Evolutionary conservation across 2,797 vertebrate genomes (phyloP).

Genomic region (Anguilla marmorata): DNA sequence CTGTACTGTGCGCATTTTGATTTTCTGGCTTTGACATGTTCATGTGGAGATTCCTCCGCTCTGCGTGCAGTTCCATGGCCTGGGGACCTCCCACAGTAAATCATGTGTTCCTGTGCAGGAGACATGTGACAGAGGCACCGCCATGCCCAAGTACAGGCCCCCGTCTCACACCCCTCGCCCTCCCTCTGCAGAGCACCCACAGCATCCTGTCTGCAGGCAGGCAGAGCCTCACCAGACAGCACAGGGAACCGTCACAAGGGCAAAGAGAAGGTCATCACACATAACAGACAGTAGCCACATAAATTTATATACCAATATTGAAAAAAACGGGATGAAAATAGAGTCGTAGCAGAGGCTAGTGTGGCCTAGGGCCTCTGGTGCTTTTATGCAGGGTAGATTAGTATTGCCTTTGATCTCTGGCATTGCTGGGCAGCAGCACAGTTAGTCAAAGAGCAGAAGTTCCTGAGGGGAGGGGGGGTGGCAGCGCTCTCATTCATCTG

Average conservation of each 20-base stretch:
- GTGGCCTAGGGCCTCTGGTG: background rate
- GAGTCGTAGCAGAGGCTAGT: background rate
- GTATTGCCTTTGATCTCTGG: constrained; percentile 20
- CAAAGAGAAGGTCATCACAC: background rate
- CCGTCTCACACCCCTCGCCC: background rate
- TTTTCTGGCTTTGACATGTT: background rate
- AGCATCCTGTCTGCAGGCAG: too few relatives aligned
- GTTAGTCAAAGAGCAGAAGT: constrained; percentile 32
- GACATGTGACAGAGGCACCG: constrained; percentile 21
- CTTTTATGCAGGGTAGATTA: constrained; percentile 27
- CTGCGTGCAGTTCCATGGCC: constrained; percentile 1
- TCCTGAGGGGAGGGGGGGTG: background rate
- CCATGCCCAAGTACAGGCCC: background rate
- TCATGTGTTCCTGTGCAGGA: constrained; percentile 13
- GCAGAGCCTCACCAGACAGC: too few relatives aligned
- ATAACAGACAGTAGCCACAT: background rate
- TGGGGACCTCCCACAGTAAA: background rate
- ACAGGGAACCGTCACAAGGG: background rate
- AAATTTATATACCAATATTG: background rate
- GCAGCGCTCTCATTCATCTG: constrained; percentile 31
- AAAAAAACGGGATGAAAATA: background rate
- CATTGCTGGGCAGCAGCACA: constrained; percentile 19
- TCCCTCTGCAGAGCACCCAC: background rate
- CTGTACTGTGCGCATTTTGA: background rate
- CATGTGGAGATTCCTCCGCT: background rate